Base-by-base conservation (phyloP, 2,113 vertebrate species). In the Rhabdomys dilectus region DNA sequence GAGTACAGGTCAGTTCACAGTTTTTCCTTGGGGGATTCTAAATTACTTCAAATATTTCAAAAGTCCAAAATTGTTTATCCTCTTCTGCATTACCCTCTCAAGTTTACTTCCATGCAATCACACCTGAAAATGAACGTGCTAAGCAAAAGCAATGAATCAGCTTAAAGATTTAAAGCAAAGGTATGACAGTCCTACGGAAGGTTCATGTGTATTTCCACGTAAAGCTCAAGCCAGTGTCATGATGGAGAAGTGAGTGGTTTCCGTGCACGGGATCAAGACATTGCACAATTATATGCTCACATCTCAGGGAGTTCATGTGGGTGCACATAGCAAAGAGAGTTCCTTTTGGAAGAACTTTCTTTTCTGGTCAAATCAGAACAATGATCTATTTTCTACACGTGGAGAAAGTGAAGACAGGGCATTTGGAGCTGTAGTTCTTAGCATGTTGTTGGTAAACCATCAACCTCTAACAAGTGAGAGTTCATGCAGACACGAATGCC, bases 211-310 rank as follows among this genome's bases (percentile, higher is more conserved):
- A 0, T 5, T 88, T 90, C 31, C 3, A 3, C 68, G 31, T 75
- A 75, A 88, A 76, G 29, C 36, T 56, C 31, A 87, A 70, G 56
- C 12, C 75, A 89, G 26, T 12, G n/a, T 66, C 34, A 5, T n/a
- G 36, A 91, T 21, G 7, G 36, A 78, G 36, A 88, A 58, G 24
- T 34, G 21, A 70, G 45, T 29, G 17, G 15, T 93, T 58, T 15
- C 5, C 4, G 19, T 60, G 7, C 1, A 4, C 15, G 24, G 1
- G 56, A n/a, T 39, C n/a, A 58, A n/a, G 2, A 1, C 58, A 1
- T 42, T 10, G 21, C 11, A 24, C 56, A 76, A n/a, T 5, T 78
- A 84, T 29, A 91, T 22, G 21, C 73, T 21, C 13, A 68, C 42
- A 21, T 15, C 19, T 16, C 12, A 91, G 31, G 81, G 17, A 77